Conservation (phyloP, 2,797 vertebrate genomes). For the Cichlasoma orientale region DNA sequence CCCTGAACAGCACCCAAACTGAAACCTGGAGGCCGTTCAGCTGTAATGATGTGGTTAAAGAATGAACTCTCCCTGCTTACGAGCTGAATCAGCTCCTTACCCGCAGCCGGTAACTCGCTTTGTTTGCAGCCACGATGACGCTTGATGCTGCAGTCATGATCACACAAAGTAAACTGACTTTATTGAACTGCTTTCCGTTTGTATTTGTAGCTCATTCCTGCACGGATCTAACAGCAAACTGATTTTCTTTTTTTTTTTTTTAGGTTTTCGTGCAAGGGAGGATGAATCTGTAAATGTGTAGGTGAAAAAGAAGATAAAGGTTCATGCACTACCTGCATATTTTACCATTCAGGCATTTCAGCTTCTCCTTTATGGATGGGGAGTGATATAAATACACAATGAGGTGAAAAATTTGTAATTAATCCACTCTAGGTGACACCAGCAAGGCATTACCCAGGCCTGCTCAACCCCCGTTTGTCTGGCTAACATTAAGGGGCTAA, state of each 20-base stretch:
- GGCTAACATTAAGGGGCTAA: slow-evolving; percentile 98
- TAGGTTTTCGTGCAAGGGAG: slow-evolving; percentile 1
- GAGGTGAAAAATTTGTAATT: slow-evolving; percentile 95
- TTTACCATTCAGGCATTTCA: slow-evolving; percentile 38
- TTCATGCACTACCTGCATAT: slow-evolving; percentile 41
- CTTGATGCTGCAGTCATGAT: slow-evolving; percentile 20
- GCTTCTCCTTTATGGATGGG: slow-evolving; percentile 56
- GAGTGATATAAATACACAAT: slow-evolving; percentile 69
- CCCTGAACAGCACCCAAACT: slow-evolving; percentile 47
- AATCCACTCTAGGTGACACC: slow-evolving; percentile 92
- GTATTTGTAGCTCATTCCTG: not conserved
- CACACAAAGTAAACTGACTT: slow-evolving; percentile 35
- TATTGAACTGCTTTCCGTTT: slow-evolving; percentile 8
- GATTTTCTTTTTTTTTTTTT: not conserved
- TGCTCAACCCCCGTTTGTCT: slow-evolving; percentile 85
- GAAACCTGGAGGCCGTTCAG: slow-evolving; percentile 59
- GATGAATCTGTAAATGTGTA: not conserved
- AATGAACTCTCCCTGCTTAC: slow-evolving; percentile 48
- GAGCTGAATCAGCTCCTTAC: slow-evolving; percentile 57
- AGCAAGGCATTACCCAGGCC: slow-evolving; percentile 82
- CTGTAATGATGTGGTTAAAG: slow-evolving; percentile 67
- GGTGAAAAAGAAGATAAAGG: slow-evolving; percentile 44
- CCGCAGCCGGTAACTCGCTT: slow-evolving; percentile 19
- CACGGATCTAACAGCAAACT: not conserved
- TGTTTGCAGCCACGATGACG: slow-evolving; percentile 30